These are phyloP conservation scores for Tragelaphus oryx DNA, from an alignment of 2,797 vertebrate genomes.

Conservation along the genomic window DNA sequence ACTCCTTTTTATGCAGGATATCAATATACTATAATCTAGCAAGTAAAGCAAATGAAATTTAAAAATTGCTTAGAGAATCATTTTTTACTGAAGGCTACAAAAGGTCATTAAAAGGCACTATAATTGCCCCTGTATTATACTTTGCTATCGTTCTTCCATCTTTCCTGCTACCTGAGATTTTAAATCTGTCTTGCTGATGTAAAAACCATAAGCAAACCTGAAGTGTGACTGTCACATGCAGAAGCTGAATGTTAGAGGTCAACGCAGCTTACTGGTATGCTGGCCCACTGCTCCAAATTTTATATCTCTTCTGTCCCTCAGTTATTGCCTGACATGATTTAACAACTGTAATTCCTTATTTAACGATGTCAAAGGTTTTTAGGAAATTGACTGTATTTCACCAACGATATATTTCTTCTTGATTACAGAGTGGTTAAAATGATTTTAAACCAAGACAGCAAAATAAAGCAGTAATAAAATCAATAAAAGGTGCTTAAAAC, in stretches of 20 bases:
- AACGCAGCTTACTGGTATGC: conserved; percentile 72
- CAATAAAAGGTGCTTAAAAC: conserved; percentile 90
- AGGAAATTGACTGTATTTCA: conserved; percentile 88
- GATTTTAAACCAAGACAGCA: conserved; percentile 89
- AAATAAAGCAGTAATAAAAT: conserved; percentile 91
- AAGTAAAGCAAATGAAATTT: conserved; percentile 61
- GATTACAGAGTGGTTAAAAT: conserved; percentile 88
- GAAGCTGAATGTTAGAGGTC: conserved; percentile 72
- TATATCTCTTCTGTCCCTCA: conserved; percentile 79
- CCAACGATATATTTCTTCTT: conserved; percentile 87
- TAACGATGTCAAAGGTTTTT: conserved; percentile 89
- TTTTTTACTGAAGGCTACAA: conserved; percentile 61
- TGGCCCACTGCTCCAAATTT: conserved; percentile 78
- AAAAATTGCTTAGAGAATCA: conserved; percentile 42
- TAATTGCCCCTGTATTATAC: background rate
- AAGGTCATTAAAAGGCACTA: conserved; percentile 58
- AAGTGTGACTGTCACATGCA: conserved; percentile 57
- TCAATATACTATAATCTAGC: conserved; percentile 53
- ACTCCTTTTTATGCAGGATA: conserved; percentile 51
- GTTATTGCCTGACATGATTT: conserved; percentile 83
- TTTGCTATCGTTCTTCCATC: conserved; percentile 26
- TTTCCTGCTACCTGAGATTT: conserved; percentile 59
- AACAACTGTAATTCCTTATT: conserved; percentile 86
- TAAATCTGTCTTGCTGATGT: conserved; percentile 58
- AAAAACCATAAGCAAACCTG: conserved; percentile 51